These are phyloP conservation scores for Merodon equestris DNA, from an alignment of 2,888 invertebrate genomes.

Conservation along the genomic window DNA sequence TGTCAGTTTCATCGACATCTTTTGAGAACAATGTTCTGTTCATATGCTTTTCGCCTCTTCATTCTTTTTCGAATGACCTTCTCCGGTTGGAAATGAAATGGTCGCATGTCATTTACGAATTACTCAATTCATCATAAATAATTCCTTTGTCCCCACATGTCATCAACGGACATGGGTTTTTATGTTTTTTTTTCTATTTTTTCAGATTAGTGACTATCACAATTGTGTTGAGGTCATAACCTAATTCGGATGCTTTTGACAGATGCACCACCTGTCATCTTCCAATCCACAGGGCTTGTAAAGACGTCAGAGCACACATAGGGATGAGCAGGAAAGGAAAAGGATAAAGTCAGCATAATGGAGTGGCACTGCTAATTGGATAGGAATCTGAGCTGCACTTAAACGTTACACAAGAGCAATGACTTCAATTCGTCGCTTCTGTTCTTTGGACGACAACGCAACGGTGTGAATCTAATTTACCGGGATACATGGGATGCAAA, in stretches of 20 bases:
- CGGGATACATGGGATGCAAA: conserved; percentile 32
- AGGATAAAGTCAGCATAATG: conserved; percentile 1
- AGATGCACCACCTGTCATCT: conserved; percentile 30
- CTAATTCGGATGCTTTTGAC: conserved; percentile 49
- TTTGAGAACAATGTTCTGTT: too few species aligned
- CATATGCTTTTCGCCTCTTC: neutral
- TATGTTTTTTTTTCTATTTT: too few species aligned
- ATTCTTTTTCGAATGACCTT: neutral
- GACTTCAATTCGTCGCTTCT: conserved; percentile 30
- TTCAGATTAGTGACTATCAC: neutral
- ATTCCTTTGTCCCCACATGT: conserved; percentile 12
- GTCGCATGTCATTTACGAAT: conserved; percentile 5
- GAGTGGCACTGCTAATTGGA: conserved; percentile 55
- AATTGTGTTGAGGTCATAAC: conserved; percentile 53
- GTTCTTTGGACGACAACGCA: conserved; percentile 16
- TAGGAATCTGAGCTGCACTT: conserved; percentile 38
- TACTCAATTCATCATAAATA: conserved; percentile 26
- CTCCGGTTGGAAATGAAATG: neutral
- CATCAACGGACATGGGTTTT: neutral
- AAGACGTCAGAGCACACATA: neutral
- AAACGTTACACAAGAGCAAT: conserved; percentile 57
- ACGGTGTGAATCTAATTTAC: conserved; percentile 64
- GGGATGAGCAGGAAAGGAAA: neutral
- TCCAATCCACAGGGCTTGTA: neutral
- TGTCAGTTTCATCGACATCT: too few species aligned